Percentiles rank a stretch among this genome's conserved stretches.
Evolutionary conservation across 35 echinoderm and acorn worm species (phyloP).

Genomic region (Lytechinus pictus): DNA sequence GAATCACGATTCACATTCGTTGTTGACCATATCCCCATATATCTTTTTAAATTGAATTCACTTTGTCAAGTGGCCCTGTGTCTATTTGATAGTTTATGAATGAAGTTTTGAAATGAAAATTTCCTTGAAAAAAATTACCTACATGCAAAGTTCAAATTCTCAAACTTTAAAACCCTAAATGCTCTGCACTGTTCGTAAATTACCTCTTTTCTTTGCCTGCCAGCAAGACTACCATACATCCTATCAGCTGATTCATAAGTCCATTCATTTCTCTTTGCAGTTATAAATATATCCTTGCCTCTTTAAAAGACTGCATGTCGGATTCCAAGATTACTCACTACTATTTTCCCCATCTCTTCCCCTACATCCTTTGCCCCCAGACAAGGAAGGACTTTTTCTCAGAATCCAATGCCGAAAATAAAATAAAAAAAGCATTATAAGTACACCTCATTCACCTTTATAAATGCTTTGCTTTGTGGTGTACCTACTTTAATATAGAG

Average conservation of each 20-base stretch:
- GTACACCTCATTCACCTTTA: neutral
- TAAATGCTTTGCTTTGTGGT: neutral
- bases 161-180: too few species aligned
- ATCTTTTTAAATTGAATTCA: too few species aligned
- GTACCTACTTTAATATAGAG: neutral
- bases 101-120: too few species aligned
- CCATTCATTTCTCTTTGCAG: slow-evolving; percentile 11
- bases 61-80: too few species aligned
- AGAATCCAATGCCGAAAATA: neutral
- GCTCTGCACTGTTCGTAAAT: too few species aligned
- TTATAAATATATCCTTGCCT: neutral
- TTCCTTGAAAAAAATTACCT: too few species aligned
- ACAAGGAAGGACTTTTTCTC: neutral
- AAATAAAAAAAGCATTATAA: neutral
- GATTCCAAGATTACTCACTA: neutral
- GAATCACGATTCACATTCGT: too few species aligned
- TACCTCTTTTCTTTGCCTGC: neutral
- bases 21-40: too few species aligned
- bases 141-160: too few species aligned
- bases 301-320: neutral
- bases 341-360: neutral
- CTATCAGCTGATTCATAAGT: slow-evolving; percentile 10
- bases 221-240: neutral
- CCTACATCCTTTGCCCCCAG: neutral
- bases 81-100: too few species aligned